These are phyloP conservation scores for Daphoenositta chrysoptera DNA, from an alignment of 2,113 vertebrate species.

Conservation along the genomic window DNA sequence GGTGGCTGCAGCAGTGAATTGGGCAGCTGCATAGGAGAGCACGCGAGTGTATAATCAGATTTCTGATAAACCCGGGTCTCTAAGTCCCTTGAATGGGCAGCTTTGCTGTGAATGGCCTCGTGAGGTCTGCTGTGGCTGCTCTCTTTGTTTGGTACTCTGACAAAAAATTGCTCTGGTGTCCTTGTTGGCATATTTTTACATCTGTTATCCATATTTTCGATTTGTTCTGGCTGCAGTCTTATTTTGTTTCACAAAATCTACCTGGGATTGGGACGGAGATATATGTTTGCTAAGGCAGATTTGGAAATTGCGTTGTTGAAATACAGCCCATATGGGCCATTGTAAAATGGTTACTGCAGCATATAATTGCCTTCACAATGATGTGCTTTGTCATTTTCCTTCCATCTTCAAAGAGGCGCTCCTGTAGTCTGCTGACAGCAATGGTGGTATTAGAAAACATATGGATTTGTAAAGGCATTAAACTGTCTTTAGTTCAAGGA, in stretches of 20 bases:
- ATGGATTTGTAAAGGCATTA: constrained; percentile 68
- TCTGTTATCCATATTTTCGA: constrained; percentile 58
- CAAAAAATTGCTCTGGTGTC: constrained; percentile 9
- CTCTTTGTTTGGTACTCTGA: constrained; percentile 27
- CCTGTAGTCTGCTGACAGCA: constrained; percentile 70
- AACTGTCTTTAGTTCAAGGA: constrained; percentile 63
- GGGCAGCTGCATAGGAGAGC: neutral
- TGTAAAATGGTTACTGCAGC: constrained; percentile 72
- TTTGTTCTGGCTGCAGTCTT: constrained; percentile 43
- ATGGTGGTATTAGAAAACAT: constrained; percentile 65
- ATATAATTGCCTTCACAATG: constrained; percentile 77
- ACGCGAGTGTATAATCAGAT: constrained; percentile 39
- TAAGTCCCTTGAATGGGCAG: constrained; percentile 26
- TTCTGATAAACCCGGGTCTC: constrained; percentile 54
- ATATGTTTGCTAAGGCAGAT: constrained; percentile 73
- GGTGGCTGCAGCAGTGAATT: neutral
- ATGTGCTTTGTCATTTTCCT: constrained; percentile 76
- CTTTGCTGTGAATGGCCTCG: constrained; percentile 15
- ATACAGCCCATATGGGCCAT: constrained; percentile 73
- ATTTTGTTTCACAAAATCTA: constrained; percentile 62
- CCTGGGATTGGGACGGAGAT: constrained; percentile 69
- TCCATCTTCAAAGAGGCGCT: constrained; percentile 71
- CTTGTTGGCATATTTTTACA: constrained; percentile 52
- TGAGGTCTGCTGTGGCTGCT: neutral
- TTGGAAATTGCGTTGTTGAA: constrained; percentile 79